phyloP scores from a whole-genome alignment of 2,888 invertebrate species.

The Meteorus cinctellus region DNA sequence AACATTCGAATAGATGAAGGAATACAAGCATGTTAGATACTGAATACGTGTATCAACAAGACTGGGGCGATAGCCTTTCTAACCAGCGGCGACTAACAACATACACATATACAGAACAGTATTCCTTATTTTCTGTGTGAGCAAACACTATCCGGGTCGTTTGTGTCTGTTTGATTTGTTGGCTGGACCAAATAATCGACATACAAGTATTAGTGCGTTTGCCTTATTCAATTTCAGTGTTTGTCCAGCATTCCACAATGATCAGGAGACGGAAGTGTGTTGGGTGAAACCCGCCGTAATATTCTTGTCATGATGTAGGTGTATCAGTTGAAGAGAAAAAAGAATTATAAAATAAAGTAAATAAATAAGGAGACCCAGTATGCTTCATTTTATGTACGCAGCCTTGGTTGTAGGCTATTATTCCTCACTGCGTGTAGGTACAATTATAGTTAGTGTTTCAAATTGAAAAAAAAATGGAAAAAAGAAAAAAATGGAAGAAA shows the following conservation, averaged over 20 bases:
- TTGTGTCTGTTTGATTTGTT: neutral
- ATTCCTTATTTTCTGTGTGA: constrained; percentile 5
- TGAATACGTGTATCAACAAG: constrained; percentile 30
- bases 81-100: constrained; percentile 55
- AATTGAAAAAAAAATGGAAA: neutral
- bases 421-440: neutral
- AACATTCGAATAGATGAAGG: constrained; percentile 32
- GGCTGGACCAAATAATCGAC: neutral
- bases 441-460: neutral
- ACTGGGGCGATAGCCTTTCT: constrained; percentile 63
- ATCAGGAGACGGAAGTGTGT: constrained; percentile 2
- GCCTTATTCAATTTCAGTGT: constrained; percentile 2
- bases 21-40: constrained; percentile 8
- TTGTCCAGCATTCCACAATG: neutral
- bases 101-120: constrained; percentile 14
- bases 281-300: neutral
- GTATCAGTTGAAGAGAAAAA: neutral
- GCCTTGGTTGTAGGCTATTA: neutral
- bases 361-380: neutral
- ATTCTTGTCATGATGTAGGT: neutral
- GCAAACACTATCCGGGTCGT: constrained; percentile 6
- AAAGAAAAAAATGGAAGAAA: neutral
- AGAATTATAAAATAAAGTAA: neutral
- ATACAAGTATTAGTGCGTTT: neutral
- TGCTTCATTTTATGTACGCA: neutral